Evolutionary conservation across 1,140 invertebrate species (phyloP).

Genomic region (Hermatobates lingyangjiaoensis): DNA sequence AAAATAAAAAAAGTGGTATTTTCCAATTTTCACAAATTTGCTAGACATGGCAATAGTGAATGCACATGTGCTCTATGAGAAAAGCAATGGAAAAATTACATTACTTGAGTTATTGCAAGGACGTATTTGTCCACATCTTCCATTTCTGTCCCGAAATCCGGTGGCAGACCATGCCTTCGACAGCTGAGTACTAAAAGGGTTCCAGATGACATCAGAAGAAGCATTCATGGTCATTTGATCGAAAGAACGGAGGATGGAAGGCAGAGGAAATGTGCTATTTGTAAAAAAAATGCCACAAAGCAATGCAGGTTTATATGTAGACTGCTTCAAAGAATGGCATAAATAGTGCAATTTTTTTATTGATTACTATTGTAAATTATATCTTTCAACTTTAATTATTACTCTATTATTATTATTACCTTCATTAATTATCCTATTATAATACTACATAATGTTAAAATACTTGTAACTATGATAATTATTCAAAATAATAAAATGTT

Average conservation of each 20-base stretch:
- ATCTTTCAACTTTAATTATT: too few species aligned
- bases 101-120: conserved; percentile 13
- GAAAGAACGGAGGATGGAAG: conserved; percentile 13
- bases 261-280: conserved; percentile 17
- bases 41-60: conserved; percentile 13
- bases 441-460: too few species aligned
- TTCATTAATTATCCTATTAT: too few species aligned
- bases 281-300: conserved; percentile 14
- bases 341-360: neutral
- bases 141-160: conserved; percentile 12
- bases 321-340: conserved; percentile 7
- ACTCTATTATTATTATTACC: too few species aligned
- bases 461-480: too few species aligned
- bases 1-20: conserved; percentile 14
- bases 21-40: conserved; percentile 9
- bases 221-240: conserved; percentile 9
- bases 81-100: conserved; percentile 12
- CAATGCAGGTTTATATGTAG: conserved; percentile 13
- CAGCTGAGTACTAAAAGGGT: conserved; percentile 8
- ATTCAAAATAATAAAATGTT: too few species aligned
- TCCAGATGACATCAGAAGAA: conserved; percentile 7
- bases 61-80: conserved; percentile 11
- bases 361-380: too few species aligned
- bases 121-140: conserved; percentile 10
- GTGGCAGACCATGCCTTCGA: conserved; percentile 8